Evolutionary conservation across 2,888 invertebrate genomes (phyloP), one percentile per base, ranked within the genome.

Genomic region (Andrena fulva): DNA sequence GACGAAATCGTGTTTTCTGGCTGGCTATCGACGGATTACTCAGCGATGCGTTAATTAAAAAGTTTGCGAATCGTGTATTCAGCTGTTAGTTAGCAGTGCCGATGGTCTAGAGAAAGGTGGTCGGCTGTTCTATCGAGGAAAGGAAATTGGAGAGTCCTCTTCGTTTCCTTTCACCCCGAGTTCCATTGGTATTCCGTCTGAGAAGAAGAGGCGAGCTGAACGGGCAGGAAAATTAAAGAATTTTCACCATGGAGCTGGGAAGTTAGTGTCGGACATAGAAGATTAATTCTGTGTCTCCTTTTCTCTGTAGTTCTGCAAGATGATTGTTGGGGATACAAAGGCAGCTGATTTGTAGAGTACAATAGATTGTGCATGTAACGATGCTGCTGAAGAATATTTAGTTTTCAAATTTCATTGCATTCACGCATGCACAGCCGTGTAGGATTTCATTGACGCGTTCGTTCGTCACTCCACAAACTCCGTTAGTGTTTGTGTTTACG

Each of bases 1-100:
- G 56, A 64, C 35, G 35, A 50, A 42, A 59, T 24, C 24, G 20
- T 27, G 29, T 8, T 10, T 24, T 59, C 8, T 20, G 16, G 2
- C 24, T n/a, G 35, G 29, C 20, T n/a, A 29, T 42, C 59, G 50
- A 6, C 12, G 27, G 10, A 67, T 66, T 64, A 52, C 31, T 78
- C 69, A 24, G 29, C 63, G 48, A 31, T 33, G 12, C 3, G 16
- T 6, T 29, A 33, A 74, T 74, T 52, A 52, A 31, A 67, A 27
- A 31, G 66, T 31, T 35, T 8, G 10, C 60, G 35, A 31, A 24
- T 31, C 50, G 42, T 1, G 20, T 35, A 24, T n/a, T 2, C n/a
- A 6, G 27, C 4, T 8, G 2, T 8, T 59, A 72, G 63, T 33
- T 56, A 5, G 6, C 42, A 1, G 2, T 24, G 16, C 24, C 52